These are phyloP conservation scores for Glossosoma conforme DNA, from an alignment of 1,140 invertebrate genomes.

Conservation along the genomic window DNA sequence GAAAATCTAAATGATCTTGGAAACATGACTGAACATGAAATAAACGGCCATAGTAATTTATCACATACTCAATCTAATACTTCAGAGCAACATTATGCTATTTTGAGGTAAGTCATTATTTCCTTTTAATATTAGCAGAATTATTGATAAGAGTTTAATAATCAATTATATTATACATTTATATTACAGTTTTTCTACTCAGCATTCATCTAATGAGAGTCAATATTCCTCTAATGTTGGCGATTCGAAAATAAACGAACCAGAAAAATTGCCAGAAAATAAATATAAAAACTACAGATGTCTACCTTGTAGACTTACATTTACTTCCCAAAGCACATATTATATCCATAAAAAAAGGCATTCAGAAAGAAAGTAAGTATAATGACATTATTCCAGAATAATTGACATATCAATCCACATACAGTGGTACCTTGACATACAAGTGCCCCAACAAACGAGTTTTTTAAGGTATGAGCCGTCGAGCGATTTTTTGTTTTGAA, in stretches of 20 bases:
- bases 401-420: no score
- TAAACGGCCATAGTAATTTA: conserved; percentile 3
- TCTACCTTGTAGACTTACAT: conserved; percentile 13
- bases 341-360: conserved; percentile 16
- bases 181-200: conserved; percentile 7
- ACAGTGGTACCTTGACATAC: no score
- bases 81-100: conserved; percentile 10
- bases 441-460: no score
- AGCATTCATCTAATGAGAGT: conserved; percentile 1
- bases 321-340: conserved; percentile 10
- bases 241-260: no score
- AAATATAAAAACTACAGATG: no score
- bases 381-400: not conserved
- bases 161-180: not conserved
- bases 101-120: conserved; percentile 4
- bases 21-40: not conserved
- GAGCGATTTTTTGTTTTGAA: no score
- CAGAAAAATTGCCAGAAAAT: no score
- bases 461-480: no score
- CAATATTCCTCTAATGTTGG: no score
- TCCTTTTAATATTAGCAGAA: not conserved
- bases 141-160: no score
- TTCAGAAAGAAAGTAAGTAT: conserved; percentile 15
- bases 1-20: conserved; percentile 3
- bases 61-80: not conserved